phyloP scores from a whole-genome alignment of 2,113 vertebrate species.

The Centropus unirufus region DNA sequence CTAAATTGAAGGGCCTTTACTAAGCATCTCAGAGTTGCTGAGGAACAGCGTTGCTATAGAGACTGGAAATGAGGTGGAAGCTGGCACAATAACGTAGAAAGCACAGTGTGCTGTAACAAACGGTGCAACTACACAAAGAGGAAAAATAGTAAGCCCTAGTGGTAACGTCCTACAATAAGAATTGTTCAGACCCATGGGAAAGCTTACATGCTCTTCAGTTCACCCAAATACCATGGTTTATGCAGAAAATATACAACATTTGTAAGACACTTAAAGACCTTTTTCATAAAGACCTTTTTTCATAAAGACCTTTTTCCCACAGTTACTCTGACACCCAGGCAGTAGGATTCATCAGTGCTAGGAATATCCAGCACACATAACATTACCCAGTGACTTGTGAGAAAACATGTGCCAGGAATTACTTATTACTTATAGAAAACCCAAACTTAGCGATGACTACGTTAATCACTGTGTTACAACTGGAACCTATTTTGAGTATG shows the following conservation, averaged over 20 bases:
- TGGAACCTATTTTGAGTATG: background rate
- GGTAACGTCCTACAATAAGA: background rate
- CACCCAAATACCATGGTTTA: background rate
- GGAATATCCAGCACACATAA: background rate
- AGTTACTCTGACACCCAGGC: background rate
- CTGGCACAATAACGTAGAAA: background rate
- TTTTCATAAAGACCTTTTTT: too few relatives aligned
- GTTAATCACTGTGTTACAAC: background rate
- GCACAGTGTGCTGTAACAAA: background rate
- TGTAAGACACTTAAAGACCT: background rate
- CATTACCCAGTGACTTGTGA: background rate
- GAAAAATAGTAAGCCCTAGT: background rate
- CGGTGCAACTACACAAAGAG: background rate
- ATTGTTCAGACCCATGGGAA: background rate
- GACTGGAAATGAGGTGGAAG: constrained; percentile 17
- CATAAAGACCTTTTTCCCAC: too few relatives aligned
- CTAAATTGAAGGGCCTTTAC: constrained; percentile 12
- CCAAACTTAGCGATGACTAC: background rate
- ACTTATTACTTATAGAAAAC: background rate
- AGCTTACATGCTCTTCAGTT: background rate
- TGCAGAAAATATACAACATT: background rate
- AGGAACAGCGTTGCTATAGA: constrained; percentile 58
- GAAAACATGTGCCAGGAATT: background rate
- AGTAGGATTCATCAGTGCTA: background rate
- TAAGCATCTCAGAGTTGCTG: constrained; percentile 9